Evolutionary conservation across 2,797 vertebrate genomes (phyloP).

Genomic region (Halcyon smyrnensis): DNA sequence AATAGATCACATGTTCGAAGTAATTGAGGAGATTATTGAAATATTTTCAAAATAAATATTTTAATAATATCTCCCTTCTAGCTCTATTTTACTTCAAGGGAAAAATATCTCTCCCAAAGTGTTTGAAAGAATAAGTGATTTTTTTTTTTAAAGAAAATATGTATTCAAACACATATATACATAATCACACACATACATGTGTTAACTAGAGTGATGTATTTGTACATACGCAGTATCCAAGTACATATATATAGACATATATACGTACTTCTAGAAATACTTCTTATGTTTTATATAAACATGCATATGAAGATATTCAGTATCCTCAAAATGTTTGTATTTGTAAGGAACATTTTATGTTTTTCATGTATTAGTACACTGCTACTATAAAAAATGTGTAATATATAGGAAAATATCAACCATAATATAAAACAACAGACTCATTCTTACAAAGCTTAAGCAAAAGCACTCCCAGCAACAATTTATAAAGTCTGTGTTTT

Average conservation of each 20-base stretch:
- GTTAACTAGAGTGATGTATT: no score
- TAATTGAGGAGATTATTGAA: not conserved
- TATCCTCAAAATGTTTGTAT: not conserved
- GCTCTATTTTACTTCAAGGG: not conserved
- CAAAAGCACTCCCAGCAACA: not conserved
- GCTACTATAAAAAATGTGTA: not conserved
- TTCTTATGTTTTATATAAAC: not conserved
- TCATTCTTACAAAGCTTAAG: not conserved
- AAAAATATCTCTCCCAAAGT: not conserved
- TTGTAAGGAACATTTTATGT: not conserved
- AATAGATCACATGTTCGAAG: not conserved
- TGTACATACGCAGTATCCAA: not conserved
- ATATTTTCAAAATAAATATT: not conserved
- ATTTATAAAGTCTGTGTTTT: not conserved
- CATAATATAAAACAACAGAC: not conserved
- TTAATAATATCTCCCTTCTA: not conserved
- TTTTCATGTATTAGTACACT: not conserved
- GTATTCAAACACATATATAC: no score
- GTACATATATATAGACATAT: not conserved
- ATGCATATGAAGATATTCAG: not conserved
- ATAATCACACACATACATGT: no score
- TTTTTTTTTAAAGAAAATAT: not conserved
- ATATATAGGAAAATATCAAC: not conserved
- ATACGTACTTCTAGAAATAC: rapidly evolving
- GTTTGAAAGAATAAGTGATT: not conserved